A percentile compares a stretch with the other conserved stretches of the same genome.
phyloP scores from a whole-genome alignment of 2,888 invertebrate genomes.

The Phalangium opilio region DNA sequence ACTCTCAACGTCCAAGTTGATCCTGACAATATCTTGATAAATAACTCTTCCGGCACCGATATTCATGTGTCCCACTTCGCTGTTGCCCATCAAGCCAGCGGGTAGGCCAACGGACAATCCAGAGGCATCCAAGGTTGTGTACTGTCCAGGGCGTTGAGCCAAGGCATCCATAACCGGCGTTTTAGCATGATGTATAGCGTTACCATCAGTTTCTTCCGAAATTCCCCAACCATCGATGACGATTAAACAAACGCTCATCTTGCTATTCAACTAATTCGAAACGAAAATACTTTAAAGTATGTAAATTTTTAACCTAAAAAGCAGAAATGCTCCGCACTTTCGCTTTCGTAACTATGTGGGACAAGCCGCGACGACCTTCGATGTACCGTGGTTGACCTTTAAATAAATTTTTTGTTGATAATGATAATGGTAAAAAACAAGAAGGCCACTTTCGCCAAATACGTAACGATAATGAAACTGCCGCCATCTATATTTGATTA shows the following conservation, averaged over 20 bases:
- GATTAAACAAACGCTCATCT: constrained; percentile 29
- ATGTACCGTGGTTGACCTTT: no score
- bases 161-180: constrained; percentile 34
- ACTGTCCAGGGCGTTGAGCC: constrained; percentile 26
- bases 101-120: constrained; percentile 34
- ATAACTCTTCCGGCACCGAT: constrained; percentile 35
- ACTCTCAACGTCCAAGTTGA: constrained; percentile 29
- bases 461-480: no score
- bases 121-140: constrained; percentile 30
- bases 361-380: no score
- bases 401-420: no score
- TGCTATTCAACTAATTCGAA: background rate
- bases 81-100: constrained; percentile 35
- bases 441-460: no score
- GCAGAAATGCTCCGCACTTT: no score
- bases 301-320: no score
- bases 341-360: no score
- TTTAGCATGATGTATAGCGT: constrained; percentile 32
- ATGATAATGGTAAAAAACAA: no score
- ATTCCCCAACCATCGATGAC: constrained; percentile 36
- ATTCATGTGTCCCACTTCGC: constrained; percentile 35
- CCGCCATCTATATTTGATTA: no score
- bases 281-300: no score
- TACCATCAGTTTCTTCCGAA: constrained; percentile 28
- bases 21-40: constrained; percentile 35